Evolutionary conservation across 2,888 invertebrate genomes (phyloP), one percentile per base, ranked within the genome.

Genomic region (Andrena fulva): DNA sequence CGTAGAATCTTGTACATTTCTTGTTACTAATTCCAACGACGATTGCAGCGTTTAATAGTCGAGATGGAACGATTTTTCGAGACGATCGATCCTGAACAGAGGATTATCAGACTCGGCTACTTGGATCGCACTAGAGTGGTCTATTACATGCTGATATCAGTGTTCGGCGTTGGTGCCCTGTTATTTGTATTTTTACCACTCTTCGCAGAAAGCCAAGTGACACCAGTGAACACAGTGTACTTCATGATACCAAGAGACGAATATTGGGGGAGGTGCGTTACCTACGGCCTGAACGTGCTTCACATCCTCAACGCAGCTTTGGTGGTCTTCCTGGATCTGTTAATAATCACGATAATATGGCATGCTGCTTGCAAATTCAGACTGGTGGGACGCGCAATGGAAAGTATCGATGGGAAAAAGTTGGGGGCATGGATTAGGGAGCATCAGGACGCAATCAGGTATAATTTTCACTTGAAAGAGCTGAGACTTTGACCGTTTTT

Each of bases 221-320:
- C 75, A 2, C 85, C 87, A 3, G n/a, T 87, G 10, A 84, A 82
- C 42, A 77, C 78, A 0, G 59, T 80, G 4, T 87, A 82, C 31
- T n/a, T 52, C 6, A 35, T 54, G 4, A 59, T 84, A 27, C 70
- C 84, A 4, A 42, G 74, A 1, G 56, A 77, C 0, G 27, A 60
- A 2, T 56, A 7, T 7, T 87, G 87, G 84, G 80, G 76, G 8
- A n/a, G n/a, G 8, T 64, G 8, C 6, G 1, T 81, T 2, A 63
- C 54, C 29, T 87, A 81, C 16, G 8, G 24, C 0, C 8, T 82
- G 0, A 82, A 82, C 2, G 20, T 63, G 0, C 24, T 79, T 29
- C 27, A 79, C 0, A 72, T 84, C 3, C 2, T 60, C 7, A 66
- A 56, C 29, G 72, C 77, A 1, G 54, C 35, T 8, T 35, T 50